phyloP scores from a whole-genome alignment of 2,113 vertebrate genomes.

The Notechis scutatus region DNA sequence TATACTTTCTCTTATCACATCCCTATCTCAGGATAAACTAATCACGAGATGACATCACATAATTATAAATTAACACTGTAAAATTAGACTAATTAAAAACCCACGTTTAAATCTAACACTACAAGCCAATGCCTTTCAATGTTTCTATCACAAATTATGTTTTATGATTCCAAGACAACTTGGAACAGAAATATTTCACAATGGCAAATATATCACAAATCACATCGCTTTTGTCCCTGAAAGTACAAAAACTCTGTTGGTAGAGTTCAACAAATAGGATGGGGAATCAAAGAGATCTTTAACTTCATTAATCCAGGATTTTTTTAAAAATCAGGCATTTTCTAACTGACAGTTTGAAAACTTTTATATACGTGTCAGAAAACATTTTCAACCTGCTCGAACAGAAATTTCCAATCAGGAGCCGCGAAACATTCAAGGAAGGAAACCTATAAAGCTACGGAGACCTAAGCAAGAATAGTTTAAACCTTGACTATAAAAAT shows the following conservation, averaged over 20 bases:
- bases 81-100: background rate
- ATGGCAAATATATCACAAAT: background rate
- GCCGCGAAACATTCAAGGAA: background rate
- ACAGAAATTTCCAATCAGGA: background rate
- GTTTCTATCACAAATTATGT: background rate
- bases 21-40: background rate
- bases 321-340: background rate
- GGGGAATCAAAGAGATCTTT: background rate
- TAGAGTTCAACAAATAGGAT: background rate
- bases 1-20: background rate
- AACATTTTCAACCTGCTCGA: background rate
- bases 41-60: background rate
- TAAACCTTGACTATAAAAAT: background rate
- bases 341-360: background rate
- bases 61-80: background rate
- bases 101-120: background rate
- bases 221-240: background rate
- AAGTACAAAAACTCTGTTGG: background rate
- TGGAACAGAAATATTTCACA: background rate
- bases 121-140: background rate
- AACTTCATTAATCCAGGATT: background rate
- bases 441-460: background rate
- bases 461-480: background rate
- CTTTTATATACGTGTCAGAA: background rate
- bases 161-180: background rate